These are phyloP conservation scores for Sinodicranocentrus sp. DNA, from an alignment of 2,888 invertebrate genomes.

Conservation along the genomic window DNA sequence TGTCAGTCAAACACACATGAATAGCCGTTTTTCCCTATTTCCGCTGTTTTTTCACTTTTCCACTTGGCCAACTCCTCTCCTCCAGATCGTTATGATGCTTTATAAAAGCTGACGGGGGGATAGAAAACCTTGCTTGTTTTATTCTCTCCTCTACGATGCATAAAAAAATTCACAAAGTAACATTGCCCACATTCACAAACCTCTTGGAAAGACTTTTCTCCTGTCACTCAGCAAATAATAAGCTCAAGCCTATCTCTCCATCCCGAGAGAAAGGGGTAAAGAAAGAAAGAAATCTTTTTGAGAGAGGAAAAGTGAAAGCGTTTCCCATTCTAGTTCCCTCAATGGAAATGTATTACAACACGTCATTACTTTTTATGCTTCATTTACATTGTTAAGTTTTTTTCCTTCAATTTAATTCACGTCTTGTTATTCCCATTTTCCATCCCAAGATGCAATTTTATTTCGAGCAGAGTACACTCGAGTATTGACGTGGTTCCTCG, in stretches of 20 bases:
- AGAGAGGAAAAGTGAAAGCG: background rate
- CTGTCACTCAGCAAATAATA: too few species aligned
- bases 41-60: too few species aligned
- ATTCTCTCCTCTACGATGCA: background rate
- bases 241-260: too few species aligned
- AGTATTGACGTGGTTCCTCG: background rate
- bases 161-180: too few species aligned
- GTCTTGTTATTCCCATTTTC: slow-evolving; percentile 58
- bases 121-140: background rate
- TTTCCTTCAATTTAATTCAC: slow-evolving; percentile 60
- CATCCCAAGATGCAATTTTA: slow-evolving; percentile 21
- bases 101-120: too few species aligned
- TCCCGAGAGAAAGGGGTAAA: too few species aligned
- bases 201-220: too few species aligned
- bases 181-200: too few species aligned
- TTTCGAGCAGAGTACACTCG: slow-evolving; percentile 31
- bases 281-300: too few species aligned
- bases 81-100: too few species aligned
- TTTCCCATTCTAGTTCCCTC: background rate
- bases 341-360: slow-evolving; percentile 3
- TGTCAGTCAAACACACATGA: too few species aligned
- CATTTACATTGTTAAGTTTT: slow-evolving; percentile 6
- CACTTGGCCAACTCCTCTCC: background rate
- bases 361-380: slow-evolving; percentile 37
- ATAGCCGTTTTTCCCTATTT: too few species aligned